A percentile compares a stretch with the other conserved stretches of the same genome.
Conservation (phyloP, 2,113 vertebrate genomes). For the Daphoenositta chrysoptera region DNA sequence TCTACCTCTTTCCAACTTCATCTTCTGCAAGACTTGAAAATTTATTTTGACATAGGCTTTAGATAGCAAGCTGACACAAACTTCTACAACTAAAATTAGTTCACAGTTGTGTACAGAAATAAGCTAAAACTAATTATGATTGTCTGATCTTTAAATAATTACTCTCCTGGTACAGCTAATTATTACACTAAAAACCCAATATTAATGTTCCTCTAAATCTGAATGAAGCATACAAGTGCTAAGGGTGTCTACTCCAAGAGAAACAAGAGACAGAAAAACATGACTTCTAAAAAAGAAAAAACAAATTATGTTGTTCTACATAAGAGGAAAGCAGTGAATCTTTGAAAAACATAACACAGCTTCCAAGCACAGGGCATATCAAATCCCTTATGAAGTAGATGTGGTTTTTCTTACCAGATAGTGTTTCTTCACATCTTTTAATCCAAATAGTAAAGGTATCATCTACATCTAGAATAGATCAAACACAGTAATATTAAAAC, state of each 20-base stretch:
- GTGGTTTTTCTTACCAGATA: constrained; percentile 76
- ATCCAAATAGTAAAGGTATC: constrained; percentile 85
- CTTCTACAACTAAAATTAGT: neutral
- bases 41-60: neutral
- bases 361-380: neutral
- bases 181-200: neutral
- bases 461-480: constrained; percentile 75
- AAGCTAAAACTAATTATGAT: neutral
- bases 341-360: neutral
- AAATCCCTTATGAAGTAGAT: neutral
- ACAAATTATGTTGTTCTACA: neutral
- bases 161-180: neutral
- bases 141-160: neutral
- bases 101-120: neutral
- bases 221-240: neutral
- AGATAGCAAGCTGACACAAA: neutral
- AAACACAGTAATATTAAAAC: neutral
- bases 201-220: neutral
- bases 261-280: neutral
- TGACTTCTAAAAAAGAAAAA: neutral
- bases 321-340: neutral
- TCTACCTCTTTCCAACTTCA: neutral
- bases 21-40: neutral
- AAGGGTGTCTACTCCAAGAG: neutral
- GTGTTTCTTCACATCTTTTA: constrained; percentile 84